phyloP scores from a whole-genome alignment of 2,888 invertebrate species.

The Rosalia funebris region DNA sequence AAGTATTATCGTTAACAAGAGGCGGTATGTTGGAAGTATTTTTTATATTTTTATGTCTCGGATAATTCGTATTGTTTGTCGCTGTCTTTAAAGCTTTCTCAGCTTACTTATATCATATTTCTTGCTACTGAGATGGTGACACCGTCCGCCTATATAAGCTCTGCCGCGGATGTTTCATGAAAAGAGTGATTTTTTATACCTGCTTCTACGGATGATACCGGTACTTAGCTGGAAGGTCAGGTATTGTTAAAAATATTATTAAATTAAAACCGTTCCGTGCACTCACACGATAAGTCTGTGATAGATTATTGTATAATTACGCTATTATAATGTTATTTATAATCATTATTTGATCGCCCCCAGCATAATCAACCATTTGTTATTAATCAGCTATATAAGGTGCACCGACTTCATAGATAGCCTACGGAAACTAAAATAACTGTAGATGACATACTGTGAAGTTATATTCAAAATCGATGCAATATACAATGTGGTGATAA shows the following conservation, averaged over 20 bases:
- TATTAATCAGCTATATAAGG: too few species aligned
- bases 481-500: too few species aligned
- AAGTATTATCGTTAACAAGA: slow-evolving; percentile 28
- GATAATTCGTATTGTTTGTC: slow-evolving; percentile 39
- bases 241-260: slow-evolving; percentile 28
- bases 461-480: too few species aligned
- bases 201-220: slow-evolving; percentile 23
- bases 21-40: slow-evolving; percentile 36
- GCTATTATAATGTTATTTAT: too few species aligned
- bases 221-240: slow-evolving; percentile 20
- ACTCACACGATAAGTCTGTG: too few species aligned
- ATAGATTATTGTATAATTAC: too few species aligned
- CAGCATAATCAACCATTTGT: too few species aligned
- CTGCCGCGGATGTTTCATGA: slow-evolving; percentile 35
- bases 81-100: slow-evolving; percentile 48
- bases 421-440: too few species aligned
- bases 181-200: slow-evolving; percentile 35
- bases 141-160: slow-evolving; percentile 39
- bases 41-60: slow-evolving; percentile 25
- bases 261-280: slow-evolving; percentile 31
- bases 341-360: too few species aligned
- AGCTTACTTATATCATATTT: slow-evolving; percentile 45
- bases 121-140: slow-evolving; percentile 46
- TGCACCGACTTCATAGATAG: too few species aligned
- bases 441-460: too few species aligned